Evolutionary conservation across 1,140 invertebrate species (phyloP), one percentile per base, ranked within the genome.

Genomic region (Papilio machaon): DNA sequence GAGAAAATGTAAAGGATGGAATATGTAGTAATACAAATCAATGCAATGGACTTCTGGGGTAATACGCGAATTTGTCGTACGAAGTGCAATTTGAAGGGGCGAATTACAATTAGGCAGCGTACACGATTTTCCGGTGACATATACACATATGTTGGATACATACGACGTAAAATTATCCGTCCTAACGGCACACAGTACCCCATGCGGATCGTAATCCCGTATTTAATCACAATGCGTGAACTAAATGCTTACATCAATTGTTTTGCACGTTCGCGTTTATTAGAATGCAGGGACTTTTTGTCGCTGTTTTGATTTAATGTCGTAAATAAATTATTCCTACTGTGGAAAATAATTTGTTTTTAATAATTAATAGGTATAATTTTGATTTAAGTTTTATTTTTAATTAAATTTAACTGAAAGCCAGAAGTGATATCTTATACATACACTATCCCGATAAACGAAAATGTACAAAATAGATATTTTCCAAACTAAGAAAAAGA

Each of bases 161-260:
- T 70, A 70, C 13, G 30, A 70, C 82, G 84, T 85, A 81, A 86
- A 86, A 85, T 82, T 81, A 82, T 78, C 76, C 82, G 78, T 8
- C 80, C 30, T 86, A 83, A 86, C 78, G 80, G 70, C 80, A 46
- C 83, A 81, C 83, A 80, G 82, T 80, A 64, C 49, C 64, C 67
- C 80, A 84, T 74, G 19, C 74, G 49, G 58, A 77, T 54, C 19
- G 73, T 77, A 76, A 81, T 81, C 73, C 64, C 64, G n/a, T 35
- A 81, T 83, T 85, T 81, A 78, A 49, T 83, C 78, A 76, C 77
- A 73, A 73, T 60, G 73, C 79, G 73, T 78, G 75, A 70, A 70
- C 30, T 70, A 70, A 70, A 70, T 70, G 82, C 47, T 49, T 58
- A 74, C 79, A 82, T 83, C 84, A 79, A 73, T 84, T 85, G 82